Base-by-base conservation (phyloP, 2,888 invertebrate species). In the Lasioglossum pauxillum region DNA sequence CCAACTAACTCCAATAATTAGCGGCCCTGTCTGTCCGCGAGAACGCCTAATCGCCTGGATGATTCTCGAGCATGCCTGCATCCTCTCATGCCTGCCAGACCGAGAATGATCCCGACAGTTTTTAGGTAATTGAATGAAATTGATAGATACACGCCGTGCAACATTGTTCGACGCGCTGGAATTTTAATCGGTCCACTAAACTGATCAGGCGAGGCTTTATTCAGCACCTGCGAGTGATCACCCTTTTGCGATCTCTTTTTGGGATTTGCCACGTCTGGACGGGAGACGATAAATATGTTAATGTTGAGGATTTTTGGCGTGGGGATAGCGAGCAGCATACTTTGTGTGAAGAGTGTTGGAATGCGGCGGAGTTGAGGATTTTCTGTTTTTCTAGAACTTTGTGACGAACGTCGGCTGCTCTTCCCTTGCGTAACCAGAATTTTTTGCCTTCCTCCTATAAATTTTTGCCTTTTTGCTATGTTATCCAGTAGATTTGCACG, bases 1-100 rank as follows among this genome's bases (percentile, higher is more conserved):
- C 77, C 84, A 84, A 60, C 86, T 93, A 92, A 93, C 92, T 91
- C 87, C 80, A 80, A 89, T 90, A 92, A 93, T 93, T 93, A 92
- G 91, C 82, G 81, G 74, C 57, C 57, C 74, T 60, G 83, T 85
- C 78, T 57, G 57, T 80, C 49, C 75, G 83, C 73, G 71, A 60
- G 41, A 8, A 41, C 53, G 78, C n/a, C 69, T 82, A 53, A 75
- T 75, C 75, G 67, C 1, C 46, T 5, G 41, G 23, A 14, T 46
- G 5, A 44, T 67, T n/a, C 53, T 60, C 53, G 44, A n/a, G 19
- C 0, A 7, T 14, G 31, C 31, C 5, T 1, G 57, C 16, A 27
- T 35, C 35, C 35, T 64, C 41, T 19, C 0, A 0, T 23, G 53
- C n/a, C 53, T 53, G 10, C 53, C 23, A 53, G 53, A 53, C 53